These are phyloP conservation scores for Pseudorhombus dupliciocellatus DNA, from an alignment of 2,113 vertebrate genomes.

Conservation along the genomic window DNA sequence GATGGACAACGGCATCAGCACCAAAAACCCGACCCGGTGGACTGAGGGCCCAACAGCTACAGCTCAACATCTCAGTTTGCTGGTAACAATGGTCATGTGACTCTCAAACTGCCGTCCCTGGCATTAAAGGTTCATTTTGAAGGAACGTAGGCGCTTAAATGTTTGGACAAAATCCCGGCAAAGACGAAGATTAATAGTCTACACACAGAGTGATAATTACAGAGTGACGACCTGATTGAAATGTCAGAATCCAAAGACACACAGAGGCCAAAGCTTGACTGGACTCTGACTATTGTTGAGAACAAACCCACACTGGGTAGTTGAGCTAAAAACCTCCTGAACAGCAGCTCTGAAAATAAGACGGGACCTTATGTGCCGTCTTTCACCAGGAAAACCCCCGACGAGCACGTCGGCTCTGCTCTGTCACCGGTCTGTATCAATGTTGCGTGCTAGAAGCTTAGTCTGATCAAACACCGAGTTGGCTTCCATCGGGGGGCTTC, in stretches of 20 bases:
- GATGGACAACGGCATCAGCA: constrained; percentile 8
- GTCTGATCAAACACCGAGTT: no score
- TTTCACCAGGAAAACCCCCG: no score
- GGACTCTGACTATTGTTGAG: no score
- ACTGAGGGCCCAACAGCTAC: neutral
- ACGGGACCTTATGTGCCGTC: no score
- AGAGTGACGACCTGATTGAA: neutral
- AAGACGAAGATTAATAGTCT: constrained; percentile 18
- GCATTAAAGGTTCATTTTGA: no score
- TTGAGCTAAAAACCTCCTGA: neutral
- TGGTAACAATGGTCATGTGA: neutral
- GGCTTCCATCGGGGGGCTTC: no score
- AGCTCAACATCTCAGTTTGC: neutral
- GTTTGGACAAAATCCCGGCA: neutral
- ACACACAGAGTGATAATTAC: constrained; percentile 27
- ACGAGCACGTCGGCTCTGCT: no score
- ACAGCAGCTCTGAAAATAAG: constrained; percentile 3
- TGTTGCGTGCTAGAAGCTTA: no score
- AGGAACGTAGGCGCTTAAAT: neutral
- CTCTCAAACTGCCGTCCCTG: no score
- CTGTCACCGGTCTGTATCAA: no score
- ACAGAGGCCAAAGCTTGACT: no score
- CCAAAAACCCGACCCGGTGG: neutral
- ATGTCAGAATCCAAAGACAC: constrained; percentile 4
- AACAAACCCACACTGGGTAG: neutral